Evolutionary conservation across 2,797 vertebrate species (phyloP).

Genomic region (Parauchenoglanis punctatus): DNA sequence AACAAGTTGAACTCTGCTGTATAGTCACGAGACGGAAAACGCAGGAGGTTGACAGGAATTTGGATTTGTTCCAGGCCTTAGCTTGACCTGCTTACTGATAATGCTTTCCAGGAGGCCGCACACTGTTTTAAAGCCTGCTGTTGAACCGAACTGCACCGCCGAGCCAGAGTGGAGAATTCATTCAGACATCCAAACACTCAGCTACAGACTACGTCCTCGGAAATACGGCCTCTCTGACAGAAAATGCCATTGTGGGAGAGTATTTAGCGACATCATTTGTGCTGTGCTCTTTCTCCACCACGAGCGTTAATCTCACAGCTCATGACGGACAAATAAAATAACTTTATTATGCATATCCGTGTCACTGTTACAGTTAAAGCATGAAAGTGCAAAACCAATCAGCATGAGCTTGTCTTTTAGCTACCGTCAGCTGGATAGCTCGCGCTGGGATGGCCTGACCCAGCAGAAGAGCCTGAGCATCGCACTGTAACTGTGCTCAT

Average conservation of each 20-base stretch:
- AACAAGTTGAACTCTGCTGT: background rate
- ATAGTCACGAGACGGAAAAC: background rate
- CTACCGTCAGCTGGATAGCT: background rate
- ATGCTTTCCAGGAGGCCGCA: conserved; percentile 25
- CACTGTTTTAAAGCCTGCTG: conserved; percentile 23
- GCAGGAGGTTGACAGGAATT: background rate
- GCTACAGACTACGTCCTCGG: background rate
- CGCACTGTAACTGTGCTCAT: background rate
- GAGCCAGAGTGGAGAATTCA: background rate
- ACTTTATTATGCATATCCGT: background rate
- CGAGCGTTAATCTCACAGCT: background rate
- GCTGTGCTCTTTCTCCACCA: background rate
- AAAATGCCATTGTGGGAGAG: background rate
- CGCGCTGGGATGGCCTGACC: background rate
- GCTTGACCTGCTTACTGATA: conserved; percentile 17
- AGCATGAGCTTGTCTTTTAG: background rate
- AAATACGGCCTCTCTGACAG: background rate
- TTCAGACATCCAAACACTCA: background rate
- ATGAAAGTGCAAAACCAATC: background rate
- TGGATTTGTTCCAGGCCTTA: conserved; percentile 19
- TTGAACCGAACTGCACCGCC: background rate
- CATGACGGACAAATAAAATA: background rate
- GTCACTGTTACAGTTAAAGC: background rate
- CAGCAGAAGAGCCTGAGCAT: background rate
- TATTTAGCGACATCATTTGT: background rate